Evolutionary conservation across 1,140 invertebrate species (phyloP).

Genomic region (Dreissena rostriformis): DNA sequence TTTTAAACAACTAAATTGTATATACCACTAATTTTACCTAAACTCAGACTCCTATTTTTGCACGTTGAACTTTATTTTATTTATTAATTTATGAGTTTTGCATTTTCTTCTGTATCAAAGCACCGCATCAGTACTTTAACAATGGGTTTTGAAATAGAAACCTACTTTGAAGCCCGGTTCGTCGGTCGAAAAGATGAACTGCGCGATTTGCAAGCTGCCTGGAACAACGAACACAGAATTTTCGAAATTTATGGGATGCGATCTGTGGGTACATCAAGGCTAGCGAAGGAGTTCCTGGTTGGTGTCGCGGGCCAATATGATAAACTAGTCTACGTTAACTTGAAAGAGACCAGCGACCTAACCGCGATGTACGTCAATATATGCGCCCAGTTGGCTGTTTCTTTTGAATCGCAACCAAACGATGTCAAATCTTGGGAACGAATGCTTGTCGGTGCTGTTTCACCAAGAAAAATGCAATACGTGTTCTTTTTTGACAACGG

Average conservation of each 20-base stretch:
- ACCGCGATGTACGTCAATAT: constrained; percentile 7
- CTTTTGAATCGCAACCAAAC: not conserved
- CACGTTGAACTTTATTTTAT: too few species aligned
- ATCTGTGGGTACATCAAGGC: constrained; percentile 51
- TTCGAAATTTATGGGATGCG: constrained; percentile 50
- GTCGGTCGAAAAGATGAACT: constrained; percentile 33
- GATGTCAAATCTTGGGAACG: constrained; percentile 7
- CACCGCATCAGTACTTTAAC: too few species aligned
- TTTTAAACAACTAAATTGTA: too few species aligned
- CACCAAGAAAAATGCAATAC: not conserved
- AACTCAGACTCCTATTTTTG: too few species aligned
- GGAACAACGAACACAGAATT: constrained; percentile 13
- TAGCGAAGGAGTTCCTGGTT: constrained; percentile 29
- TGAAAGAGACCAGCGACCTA: constrained; percentile 5
- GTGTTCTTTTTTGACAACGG: constrained; percentile 49
- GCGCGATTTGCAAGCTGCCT: not conserved
- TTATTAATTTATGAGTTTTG: too few species aligned
- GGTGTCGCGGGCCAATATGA: not conserved
- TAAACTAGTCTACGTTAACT: constrained; percentile 10
- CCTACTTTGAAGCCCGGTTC: constrained; percentile 27
- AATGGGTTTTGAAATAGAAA: not conserved
- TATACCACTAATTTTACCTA: too few species aligned
- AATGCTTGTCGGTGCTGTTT: not conserved
- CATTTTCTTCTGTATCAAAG: too few species aligned
- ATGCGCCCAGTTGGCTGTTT: constrained; percentile 2